These are phyloP conservation scores for Melipona quadrifasciata DNA, from an alignment of 1,140 invertebrate species.

Conservation along the genomic window DNA sequence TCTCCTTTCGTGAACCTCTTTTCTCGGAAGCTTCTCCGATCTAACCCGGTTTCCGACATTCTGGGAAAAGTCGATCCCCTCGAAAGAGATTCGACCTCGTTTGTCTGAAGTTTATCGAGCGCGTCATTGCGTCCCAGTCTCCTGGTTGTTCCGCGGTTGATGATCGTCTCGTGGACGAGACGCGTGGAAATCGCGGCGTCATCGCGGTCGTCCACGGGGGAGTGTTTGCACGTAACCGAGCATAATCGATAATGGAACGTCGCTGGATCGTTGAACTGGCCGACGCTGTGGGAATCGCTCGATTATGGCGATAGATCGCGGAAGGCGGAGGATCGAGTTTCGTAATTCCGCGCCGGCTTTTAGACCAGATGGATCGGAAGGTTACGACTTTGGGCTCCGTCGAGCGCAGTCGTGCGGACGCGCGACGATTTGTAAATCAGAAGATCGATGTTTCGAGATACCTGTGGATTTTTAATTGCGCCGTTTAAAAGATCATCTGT, in stretches of 20 bases:
- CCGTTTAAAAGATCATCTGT: no score
- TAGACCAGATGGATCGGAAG: neutral
- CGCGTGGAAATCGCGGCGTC: conserved; percentile 31
- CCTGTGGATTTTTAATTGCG: no score
- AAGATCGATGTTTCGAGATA: neutral
- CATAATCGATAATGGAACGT: conserved; percentile 56
- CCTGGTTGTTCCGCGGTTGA: neutral
- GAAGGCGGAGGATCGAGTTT: conserved; percentile 46
- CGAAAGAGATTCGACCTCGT: conserved; percentile 4
- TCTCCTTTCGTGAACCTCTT: neutral
- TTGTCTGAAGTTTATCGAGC: neutral
- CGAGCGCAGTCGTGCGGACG: neutral
- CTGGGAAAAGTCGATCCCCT: neutral
- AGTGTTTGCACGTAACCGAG: conserved; percentile 35
- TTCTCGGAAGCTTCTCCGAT: neutral
- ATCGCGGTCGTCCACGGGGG: conserved; percentile 28
- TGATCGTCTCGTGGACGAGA: conserved; percentile 6
- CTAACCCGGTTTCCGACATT: conserved; percentile 45
- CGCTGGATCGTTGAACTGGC: conserved; percentile 16
- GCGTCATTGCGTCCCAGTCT: neutral
- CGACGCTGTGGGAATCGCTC: conserved; percentile 34
- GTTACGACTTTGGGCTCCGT: neutral
- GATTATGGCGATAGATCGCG: conserved; percentile 24
- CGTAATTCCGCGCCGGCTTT: conserved; percentile 7
- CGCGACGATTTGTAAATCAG: neutral